Evolutionary conservation across 2,797 vertebrate genomes (phyloP).

Genomic region (Adrianichthys oophorus): DNA sequence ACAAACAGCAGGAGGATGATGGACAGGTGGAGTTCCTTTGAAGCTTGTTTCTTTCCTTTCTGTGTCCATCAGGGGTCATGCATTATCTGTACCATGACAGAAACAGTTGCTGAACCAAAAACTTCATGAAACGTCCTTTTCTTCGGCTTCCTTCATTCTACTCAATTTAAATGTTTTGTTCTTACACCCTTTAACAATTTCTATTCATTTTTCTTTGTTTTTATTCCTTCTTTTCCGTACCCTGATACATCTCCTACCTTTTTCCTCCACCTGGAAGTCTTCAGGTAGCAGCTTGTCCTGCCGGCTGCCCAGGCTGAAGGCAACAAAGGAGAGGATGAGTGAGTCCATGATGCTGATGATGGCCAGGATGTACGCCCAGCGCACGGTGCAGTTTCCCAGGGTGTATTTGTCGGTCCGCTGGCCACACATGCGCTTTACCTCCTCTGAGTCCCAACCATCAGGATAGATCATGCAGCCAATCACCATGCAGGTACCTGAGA

Average conservation of each 20-base stretch:
- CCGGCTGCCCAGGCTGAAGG: constrained; percentile 91
- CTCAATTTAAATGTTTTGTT: no score
- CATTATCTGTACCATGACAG: constrained; percentile 56
- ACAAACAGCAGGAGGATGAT: no score
- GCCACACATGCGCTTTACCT: constrained; percentile 93
- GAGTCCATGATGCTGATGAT: constrained; percentile 97
- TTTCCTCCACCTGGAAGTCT: constrained; percentile 89
- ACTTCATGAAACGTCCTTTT: no score
- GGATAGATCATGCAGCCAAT: constrained; percentile 98
- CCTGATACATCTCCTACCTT: constrained; percentile 74
- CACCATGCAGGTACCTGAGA: constrained; percentile 88
- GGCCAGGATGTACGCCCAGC: constrained; percentile 98
- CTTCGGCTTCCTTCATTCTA: no score
- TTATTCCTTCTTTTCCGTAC: neutral
- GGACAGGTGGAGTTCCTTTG: no score
- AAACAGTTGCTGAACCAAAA: neutral
- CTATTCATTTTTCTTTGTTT: no score
- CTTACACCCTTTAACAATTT: no score
- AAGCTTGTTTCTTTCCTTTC: neutral
- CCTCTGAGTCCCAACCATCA: constrained; percentile 93
- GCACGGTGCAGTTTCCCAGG: constrained; percentile 93
- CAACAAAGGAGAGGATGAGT: constrained; percentile 91
- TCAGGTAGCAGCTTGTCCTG: constrained; percentile 95
- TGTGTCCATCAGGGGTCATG: constrained; percentile 31
- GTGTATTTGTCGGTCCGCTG: constrained; percentile 95